phyloP scores from a whole-genome alignment of 1,140 invertebrate genomes.

The Drosophila fuyamai region DNA sequence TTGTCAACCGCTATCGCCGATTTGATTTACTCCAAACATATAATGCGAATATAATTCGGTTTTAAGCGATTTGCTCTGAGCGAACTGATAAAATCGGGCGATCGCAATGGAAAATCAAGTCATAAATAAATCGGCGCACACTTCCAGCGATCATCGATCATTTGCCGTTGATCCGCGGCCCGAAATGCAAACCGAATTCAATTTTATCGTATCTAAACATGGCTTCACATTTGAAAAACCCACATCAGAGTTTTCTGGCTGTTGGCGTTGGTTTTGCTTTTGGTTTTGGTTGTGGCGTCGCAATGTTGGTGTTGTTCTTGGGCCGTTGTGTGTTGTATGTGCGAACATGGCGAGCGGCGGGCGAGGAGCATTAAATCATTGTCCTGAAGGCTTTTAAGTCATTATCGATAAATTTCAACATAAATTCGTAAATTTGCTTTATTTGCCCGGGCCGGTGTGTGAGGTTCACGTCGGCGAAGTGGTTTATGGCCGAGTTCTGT shows the following conservation, averaged over 20 bases:
- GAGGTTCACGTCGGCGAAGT: slow-evolving; percentile 45
- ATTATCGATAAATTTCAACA: slow-evolving; percentile 85
- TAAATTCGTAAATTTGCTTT: slow-evolving; percentile 84
- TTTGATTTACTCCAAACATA: slow-evolving; percentile 56
- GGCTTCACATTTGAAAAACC: slow-evolving; percentile 79
- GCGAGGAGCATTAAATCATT: slow-evolving; percentile 81
- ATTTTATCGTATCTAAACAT: slow-evolving; percentile 80
- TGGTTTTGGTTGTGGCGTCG: slow-evolving; percentile 16
- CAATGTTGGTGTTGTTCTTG: slow-evolving; percentile 28
- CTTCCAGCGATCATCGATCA: slow-evolving; percentile 83
- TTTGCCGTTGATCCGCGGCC: slow-evolving; percentile 45
- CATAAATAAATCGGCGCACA: slow-evolving; percentile 81
- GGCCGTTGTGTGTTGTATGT: slow-evolving; percentile 43
- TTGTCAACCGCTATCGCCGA: slow-evolving; percentile 46
- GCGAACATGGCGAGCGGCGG: slow-evolving; percentile 57
- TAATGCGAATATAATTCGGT: slow-evolving; percentile 60
- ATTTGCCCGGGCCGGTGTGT: slow-evolving; percentile 64
- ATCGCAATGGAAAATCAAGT: slow-evolving; percentile 62
- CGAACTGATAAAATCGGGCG: slow-evolving; percentile 60
- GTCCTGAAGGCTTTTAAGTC: slow-evolving; percentile 84
- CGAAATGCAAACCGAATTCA: slow-evolving; percentile 72
- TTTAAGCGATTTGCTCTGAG: slow-evolving; percentile 55
- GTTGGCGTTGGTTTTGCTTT: slow-evolving; percentile 20
- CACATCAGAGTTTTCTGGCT: slow-evolving; percentile 49
- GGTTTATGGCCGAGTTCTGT: slow-evolving; percentile 38